A percentile compares a stretch with the other conserved stretches of the same genome.
Conservation (phyloP, 2,888 invertebrate species). For the Drosophila colorata region DNA sequence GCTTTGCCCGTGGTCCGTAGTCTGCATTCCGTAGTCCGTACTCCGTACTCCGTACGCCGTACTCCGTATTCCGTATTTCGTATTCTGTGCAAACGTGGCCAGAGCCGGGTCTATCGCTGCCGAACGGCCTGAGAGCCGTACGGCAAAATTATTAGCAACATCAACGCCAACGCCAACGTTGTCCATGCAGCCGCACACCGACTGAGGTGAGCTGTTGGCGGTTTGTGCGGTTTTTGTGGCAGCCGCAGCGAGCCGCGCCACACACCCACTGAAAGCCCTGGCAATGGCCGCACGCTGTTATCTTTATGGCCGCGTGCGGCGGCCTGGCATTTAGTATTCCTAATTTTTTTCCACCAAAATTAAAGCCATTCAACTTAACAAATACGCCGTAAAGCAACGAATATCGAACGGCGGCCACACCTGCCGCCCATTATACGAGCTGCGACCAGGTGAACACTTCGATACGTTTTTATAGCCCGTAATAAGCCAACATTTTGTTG, state of each 20-base stretch:
- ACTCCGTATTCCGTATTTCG: too few relatives aligned
- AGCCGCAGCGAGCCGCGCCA: neutral
- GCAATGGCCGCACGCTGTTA: constrained; percentile 48
- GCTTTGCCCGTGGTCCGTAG: constrained; percentile 17
- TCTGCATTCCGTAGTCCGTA: too few relatives aligned
- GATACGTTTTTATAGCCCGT: constrained; percentile 14
- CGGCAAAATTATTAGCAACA: constrained; percentile 61
- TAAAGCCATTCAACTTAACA: constrained; percentile 41
- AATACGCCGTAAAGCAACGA: constrained; percentile 19
- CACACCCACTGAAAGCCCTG: constrained; percentile 1
- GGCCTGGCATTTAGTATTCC: constrained; percentile 36
- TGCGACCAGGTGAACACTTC: constrained; percentile 4
- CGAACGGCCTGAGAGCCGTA: constrained; percentile 16
- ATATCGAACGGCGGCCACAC: neutral
- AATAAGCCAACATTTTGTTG: constrained; percentile 11
- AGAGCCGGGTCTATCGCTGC: too few relatives aligned
- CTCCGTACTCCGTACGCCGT: too few relatives aligned
- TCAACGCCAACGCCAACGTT: constrained; percentile 48
- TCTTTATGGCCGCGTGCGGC: constrained; percentile 51
- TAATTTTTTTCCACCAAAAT: constrained; percentile 37
- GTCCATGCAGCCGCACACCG: constrained; percentile 37
- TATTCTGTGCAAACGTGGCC: neutral
- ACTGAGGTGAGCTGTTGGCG: constrained; percentile 60
- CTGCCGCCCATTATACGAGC: constrained; percentile 5
- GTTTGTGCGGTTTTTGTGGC: constrained; percentile 51